Evolutionary conservation across 2,797 vertebrate species (phyloP).

Genomic region (Erethizon dorsatum): DNA sequence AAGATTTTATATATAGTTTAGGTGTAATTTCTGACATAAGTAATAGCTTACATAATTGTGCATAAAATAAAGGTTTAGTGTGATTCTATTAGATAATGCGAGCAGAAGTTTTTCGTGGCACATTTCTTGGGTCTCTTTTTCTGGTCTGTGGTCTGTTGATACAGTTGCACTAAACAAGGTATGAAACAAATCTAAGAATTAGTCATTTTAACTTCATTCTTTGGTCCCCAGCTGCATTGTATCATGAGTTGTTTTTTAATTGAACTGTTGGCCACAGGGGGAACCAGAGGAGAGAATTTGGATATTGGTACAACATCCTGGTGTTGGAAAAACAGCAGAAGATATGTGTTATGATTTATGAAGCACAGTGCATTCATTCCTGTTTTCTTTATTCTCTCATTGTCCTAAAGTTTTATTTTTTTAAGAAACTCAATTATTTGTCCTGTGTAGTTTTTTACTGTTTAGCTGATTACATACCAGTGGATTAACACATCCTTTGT

Average conservation of each 20-base stretch:
- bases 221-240: background rate
- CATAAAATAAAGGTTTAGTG: slow-evolving; percentile 1
- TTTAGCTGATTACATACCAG: slow-evolving; percentile 39
- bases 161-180: background rate
- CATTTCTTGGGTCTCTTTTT: background rate
- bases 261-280: slow-evolving; percentile 36
- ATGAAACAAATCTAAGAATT: background rate
- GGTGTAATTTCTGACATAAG: background rate
- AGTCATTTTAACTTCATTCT: background rate
- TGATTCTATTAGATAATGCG: background rate
- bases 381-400: slow-evolving; percentile 1
- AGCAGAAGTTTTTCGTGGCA: background rate
- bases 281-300: slow-evolving; percentile 46
- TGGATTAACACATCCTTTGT: slow-evolving; percentile 7
- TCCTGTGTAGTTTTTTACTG: background rate
- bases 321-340: slow-evolving; percentile 32
- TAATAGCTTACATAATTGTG: slow-evolving; percentile 1
- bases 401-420: slow-evolving; percentile 50
- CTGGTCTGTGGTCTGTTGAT: slow-evolving; percentile 15
- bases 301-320: slow-evolving; percentile 12
- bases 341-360: background rate
- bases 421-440: slow-evolving; percentile 46
- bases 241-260: slow-evolving; percentile 17
- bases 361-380: background rate
- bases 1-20: slow-evolving; percentile 47